Base-by-base conservation (phyloP, 2,888 invertebrate species). In the Ptilodon capucinus region DNA sequence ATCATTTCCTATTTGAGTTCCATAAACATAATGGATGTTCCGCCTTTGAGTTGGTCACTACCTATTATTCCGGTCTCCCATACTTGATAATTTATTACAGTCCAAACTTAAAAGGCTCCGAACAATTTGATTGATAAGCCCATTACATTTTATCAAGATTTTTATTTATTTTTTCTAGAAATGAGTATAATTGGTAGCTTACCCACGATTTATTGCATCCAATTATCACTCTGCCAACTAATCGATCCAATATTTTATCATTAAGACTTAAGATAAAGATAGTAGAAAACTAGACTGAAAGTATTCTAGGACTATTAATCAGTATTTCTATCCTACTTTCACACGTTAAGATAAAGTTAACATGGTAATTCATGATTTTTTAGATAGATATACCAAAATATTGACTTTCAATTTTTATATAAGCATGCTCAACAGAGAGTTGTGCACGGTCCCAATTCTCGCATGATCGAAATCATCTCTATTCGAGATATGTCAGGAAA, bases 201-300 rank as follows among this genome's bases (percentile, higher is more conserved):
- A 21, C 19, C 46, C 46, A 16, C 30, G 21, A 4, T 16, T 17
- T 30, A 28, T 42, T 6, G 6, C 36, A 4, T 19, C 9, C 11
- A 18, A 30, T 19, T 41, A 40, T 23, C 14, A 8, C 35, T 36
- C 7, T 28, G 18, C 6, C 23, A 42, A 42, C 11, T 47, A 34
- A 42, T 42, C 32, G 42, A 8, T 39, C 16, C 13, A 47, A 14
- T 32, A 42, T 42, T 42, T 25, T 13, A 18, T 42, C 11, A 38
- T 28, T 34, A 48, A 30, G 13, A 17, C 9, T 40, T 13, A 34
- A 40, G 40, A 13, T 23, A 7, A 6, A 16, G 13, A 7, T 7
- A 16, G 13, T 41, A 17, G 16, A 17, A 32, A 35, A 35, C 35
- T 35, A 17, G 35, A 17, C 35, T 35, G 17, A 5, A 35, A 18